phyloP scores from a whole-genome alignment of 2,113 vertebrate species.

The Camelus dromedarius region DNA sequence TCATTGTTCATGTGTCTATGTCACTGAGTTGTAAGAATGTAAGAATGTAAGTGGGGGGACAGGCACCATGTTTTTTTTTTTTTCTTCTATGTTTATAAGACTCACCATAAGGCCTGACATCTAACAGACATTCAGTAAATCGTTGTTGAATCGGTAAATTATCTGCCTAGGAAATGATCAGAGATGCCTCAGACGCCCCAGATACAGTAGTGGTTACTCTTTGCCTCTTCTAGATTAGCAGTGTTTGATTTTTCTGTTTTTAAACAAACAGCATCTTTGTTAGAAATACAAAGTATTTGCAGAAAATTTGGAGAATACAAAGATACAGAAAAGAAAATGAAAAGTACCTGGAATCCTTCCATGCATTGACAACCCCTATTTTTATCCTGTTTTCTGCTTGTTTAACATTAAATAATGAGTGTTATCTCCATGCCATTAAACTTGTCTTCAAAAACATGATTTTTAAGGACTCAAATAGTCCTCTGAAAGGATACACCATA shows the following conservation, averaged over 20 bases:
- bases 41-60: background rate
- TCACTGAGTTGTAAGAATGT: background rate
- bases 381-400: slow-evolving; percentile 12
- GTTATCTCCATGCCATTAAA: background rate
- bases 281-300: slow-evolving; percentile 21
- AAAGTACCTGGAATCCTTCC: background rate
- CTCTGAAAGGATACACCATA: background rate
- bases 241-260: background rate
- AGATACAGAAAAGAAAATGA: slow-evolving; percentile 6
- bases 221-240: background rate
- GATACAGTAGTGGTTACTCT: background rate
- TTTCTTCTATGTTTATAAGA: background rate
- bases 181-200: background rate
- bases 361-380: background rate
- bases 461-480: background rate
- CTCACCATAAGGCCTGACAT: background rate
- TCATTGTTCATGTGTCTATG: background rate
- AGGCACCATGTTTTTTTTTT: background rate
- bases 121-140: background rate
- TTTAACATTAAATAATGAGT: background rate
- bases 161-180: background rate
- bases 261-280: background rate
- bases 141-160: background rate
- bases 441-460: background rate
- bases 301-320: background rate